Evolutionary conservation across 2,888 invertebrate genomes (phyloP), one percentile per base, ranked within the genome.

Genomic region (Drosophila gaucha): DNA sequence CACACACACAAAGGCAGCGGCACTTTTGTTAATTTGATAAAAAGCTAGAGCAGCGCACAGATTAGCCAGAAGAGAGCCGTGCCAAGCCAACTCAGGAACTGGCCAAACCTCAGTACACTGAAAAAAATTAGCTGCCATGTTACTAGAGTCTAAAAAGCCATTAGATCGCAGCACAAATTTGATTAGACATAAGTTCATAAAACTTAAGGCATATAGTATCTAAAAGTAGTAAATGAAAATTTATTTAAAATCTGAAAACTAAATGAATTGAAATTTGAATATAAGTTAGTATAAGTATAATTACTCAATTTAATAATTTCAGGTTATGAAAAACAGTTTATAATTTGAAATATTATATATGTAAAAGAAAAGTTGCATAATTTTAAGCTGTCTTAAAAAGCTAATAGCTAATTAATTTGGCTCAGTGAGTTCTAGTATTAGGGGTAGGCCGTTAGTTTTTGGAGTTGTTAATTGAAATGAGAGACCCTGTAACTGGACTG

Each of bases 21-120:
- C 88, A 89, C 84, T 89, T 89, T 89, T 88, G 89, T 89, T 89
- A 89, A 89, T 89, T 89, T 89, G 89, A 89, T 89, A 89, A 89
- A 89, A 89, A 79, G 85, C 75, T 63, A 70, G 78, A 70, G 67
- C 76, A 76, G 71, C 71, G 76, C 86, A 69, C 80, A 86, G 86
- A 87, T 86, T 86, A 86, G 75, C 59, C 44, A 58, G 52, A 52
- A 74, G 60, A 38, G 22, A 31, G 18, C 75, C 72, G 66, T 65
- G 30, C 36, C 46, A 49, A 36, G 24, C 16, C 64, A 47, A 49
- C 28, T 55, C 31, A 16, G 66, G 65, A 14, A 44, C 20, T 46
- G 46, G 46, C 52, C 74, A 44, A 46, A 54, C 58, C 74, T 54
- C 49, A 56, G 30, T 59, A 35, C 74, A 73, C 73, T 70, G 28